A percentile compares a stretch with the other conserved stretches of the same genome.
Conservation (phyloP, 2,113 vertebrate species). For the Lepus timidus region DNA sequence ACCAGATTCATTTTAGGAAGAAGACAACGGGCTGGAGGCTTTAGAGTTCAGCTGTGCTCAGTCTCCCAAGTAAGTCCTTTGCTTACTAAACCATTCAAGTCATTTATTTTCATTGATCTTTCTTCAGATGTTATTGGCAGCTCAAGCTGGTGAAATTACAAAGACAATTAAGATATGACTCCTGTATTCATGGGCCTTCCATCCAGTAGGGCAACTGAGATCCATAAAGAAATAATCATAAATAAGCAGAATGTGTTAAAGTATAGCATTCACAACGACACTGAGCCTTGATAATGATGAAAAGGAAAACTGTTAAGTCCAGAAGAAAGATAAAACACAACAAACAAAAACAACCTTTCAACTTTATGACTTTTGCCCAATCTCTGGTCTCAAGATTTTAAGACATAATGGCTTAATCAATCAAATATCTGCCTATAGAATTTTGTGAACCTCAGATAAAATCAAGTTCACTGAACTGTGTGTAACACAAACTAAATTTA, state of each 20-base stretch:
- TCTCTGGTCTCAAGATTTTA: constrained; percentile 8
- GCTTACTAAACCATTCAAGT: background rate
- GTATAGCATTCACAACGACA: background rate
- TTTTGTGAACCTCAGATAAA: constrained; percentile 6
- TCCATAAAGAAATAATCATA: background rate
- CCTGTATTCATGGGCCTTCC: background rate
- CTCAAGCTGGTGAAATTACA: background rate
- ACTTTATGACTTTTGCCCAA: background rate
- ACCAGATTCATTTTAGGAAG: constrained; percentile 43
- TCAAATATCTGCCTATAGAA: background rate
- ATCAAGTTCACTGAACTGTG: background rate
- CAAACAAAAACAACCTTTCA: constrained; percentile 30
- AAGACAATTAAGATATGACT: background rate
- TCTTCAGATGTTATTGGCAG: background rate
- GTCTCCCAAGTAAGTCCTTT: background rate
- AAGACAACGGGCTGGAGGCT: background rate
- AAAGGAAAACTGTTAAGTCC: constrained; percentile 16
- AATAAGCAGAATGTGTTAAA: background rate
- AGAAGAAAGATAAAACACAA: constrained; percentile 35
- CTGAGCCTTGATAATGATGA: background rate
- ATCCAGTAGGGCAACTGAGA: constrained; percentile 18
- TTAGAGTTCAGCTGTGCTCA: background rate
- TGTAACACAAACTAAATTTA: background rate
- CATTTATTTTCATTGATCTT: background rate
- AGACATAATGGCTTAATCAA: background rate